These are phyloP conservation scores for Gadus chalcogrammus DNA, from an alignment of 2,113 vertebrate species.

Conservation along the genomic window DNA sequence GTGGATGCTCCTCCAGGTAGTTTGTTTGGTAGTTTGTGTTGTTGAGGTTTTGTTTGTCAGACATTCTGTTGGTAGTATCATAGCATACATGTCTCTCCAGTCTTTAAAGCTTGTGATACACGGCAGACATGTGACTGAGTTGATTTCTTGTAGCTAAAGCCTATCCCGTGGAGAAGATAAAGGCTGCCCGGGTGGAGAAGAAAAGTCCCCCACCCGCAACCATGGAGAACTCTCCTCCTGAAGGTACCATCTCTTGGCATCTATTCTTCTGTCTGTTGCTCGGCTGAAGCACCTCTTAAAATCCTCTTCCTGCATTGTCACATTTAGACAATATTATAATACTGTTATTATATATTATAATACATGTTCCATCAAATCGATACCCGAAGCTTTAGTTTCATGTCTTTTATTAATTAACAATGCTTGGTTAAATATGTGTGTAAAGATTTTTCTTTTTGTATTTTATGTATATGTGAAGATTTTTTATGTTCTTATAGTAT, in stretches of 20 bases:
- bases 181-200: conserved; percentile 13
- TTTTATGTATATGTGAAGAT: too few species aligned
- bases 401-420: not conserved
- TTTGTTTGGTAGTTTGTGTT: conserved; percentile 11
- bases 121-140: conserved; percentile 32
- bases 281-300: not conserved
- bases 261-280: conserved; percentile 15
- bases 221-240: conserved; percentile 36
- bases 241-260: conserved; percentile 61
- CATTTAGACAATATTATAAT: not conserved
- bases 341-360: conserved; percentile 5
- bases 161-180: conserved; percentile 18
- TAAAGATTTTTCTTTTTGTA: too few species aligned
- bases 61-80: not conserved
- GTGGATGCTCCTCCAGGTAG: conserved; percentile 42
- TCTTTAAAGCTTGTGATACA: not conserved
- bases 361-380: not conserved
- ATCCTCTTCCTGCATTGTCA: conserved; percentile 3
- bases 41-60: conserved; percentile 18
- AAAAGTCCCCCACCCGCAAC: conserved; percentile 28
- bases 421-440: not conserved
- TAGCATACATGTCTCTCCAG: not conserved
- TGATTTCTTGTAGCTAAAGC: conserved; percentile 52
- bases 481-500: too few species aligned
- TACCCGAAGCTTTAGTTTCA: too few species aligned